Base-by-base conservation (phyloP, 2,888 invertebrate genomes). In the Rhagonycha fulva region DNA sequence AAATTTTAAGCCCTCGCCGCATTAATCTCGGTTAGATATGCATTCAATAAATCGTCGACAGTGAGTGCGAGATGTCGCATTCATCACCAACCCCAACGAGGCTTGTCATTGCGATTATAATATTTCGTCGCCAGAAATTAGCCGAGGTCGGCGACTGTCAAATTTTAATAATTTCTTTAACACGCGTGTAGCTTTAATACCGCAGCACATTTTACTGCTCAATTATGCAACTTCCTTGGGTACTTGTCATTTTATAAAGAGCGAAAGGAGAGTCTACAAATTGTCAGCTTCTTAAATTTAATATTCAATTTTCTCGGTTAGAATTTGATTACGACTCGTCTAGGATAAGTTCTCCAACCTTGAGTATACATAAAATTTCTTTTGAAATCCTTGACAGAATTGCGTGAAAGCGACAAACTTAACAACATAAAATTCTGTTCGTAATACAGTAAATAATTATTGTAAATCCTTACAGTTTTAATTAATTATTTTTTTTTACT, bases 271-370 rank as follows among this genome's bases (percentile, higher is more conserved):
- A 47, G 82, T 79, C 83, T 83, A 79, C 73, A 85, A 85, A 86
- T 85, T 86, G 86, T 85, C 86, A 84, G 83, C 85, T 86, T 85
- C 85, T 87, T 85, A 85, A 87, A 87, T 87, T 87, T 87, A 86
- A 87, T 87, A 87, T 87, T 87, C 87, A 87, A 87, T 87, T 87
- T 87, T 80, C 82, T 81, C 82, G 82, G 83, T 84, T 85, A 84
- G 85, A 85, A 86, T 86, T 86, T 85, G 86, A 86, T 86, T 86
- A 86, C 82, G 78, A 79, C 80, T 81, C 81, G 82, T 82, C 84
- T 84, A 83, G 84, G 83, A 82, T 83, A 82, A 82, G 83, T 82
- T 82, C 47, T 47, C 79, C 81, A 82, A 82, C 82, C 83, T 80
- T 79, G 75, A 74, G 78, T 74, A 78, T 76, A 74, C 78, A 80